These are phyloP conservation scores for Thysanoteuthis rhombus DNA, from an alignment of 2,888 invertebrate genomes.

Conservation along the genomic window DNA sequence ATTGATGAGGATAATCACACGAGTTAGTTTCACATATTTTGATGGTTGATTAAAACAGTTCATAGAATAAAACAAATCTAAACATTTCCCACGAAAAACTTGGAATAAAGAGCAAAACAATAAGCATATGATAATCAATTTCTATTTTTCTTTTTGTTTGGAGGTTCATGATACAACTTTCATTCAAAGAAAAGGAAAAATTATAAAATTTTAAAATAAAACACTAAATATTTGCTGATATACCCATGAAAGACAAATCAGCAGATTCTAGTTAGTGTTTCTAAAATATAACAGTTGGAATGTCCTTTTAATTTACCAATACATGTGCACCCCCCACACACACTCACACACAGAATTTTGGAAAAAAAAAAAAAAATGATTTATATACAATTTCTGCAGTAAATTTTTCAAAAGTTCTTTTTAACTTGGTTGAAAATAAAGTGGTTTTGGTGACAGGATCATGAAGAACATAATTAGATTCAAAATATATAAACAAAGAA, in stretches of 20 bases:
- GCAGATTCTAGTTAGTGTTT: neutral
- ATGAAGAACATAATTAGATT: neutral
- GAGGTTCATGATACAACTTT: neutral
- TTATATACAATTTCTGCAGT: neutral
- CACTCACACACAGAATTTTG: neutral
- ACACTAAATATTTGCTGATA: too few species aligned
- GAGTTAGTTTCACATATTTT: too few species aligned
- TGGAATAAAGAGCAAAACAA: neutral
- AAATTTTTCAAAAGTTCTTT: neutral
- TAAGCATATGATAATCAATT: neutral
- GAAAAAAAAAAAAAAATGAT: too few species aligned
- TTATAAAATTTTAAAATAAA: neutral
- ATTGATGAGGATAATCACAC: too few species aligned
- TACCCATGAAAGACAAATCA: neutral
- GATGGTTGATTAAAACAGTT: too few species aligned
- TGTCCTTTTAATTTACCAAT: neutral
- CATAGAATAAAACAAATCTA: too few species aligned
- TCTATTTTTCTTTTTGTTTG: neutral
- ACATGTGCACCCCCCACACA: neutral
- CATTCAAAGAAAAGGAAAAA: neutral
- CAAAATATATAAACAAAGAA: neutral
- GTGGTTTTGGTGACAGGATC: neutral
- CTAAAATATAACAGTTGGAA: neutral
- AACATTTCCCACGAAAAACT: too few species aligned
- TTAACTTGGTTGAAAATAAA: neutral